These are phyloP conservation scores for Lophochroa leadbeateri DNA, from an alignment of 2,113 vertebrate genomes.

Conservation along the genomic window DNA sequence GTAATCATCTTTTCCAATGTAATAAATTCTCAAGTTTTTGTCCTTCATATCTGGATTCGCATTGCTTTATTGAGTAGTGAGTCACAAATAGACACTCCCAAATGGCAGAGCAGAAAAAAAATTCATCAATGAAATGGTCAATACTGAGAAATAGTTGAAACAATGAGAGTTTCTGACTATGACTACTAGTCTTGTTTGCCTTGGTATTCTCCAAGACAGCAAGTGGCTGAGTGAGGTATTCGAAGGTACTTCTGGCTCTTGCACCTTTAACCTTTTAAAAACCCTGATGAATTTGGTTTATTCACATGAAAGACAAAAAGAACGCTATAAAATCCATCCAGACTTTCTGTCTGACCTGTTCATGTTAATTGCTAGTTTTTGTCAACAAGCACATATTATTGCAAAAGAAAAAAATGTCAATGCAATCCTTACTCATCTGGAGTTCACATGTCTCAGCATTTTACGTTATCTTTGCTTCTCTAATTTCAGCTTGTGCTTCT, in stretches of 20 bases:
- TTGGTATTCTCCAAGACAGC: not conserved
- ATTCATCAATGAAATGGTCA: not conserved
- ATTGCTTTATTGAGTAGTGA: not conserved
- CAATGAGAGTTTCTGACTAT: not conserved
- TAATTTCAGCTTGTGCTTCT: not conserved
- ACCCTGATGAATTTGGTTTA: not conserved
- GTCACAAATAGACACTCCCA: not conserved
- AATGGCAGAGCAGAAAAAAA: not conserved
- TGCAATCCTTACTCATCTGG: not conserved
- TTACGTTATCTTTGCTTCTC: not conserved
- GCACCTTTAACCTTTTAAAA: not conserved
- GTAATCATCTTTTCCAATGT: not conserved
- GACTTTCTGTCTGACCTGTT: not conserved
- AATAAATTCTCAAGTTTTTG: not conserved
- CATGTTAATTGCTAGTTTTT: not conserved
- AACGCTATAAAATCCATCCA: not conserved
- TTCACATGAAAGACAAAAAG: not conserved
- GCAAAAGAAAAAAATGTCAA: not conserved
- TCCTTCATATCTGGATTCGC: not conserved
- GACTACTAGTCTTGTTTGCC: not conserved
- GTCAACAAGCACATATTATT: not conserved
- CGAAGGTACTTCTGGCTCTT: not conserved
- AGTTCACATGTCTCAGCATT: not conserved
- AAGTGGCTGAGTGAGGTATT: not conserved
- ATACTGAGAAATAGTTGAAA: not conserved